Base-by-base conservation (phyloP, 2,888 invertebrate genomes). In the Drosophila dives region DNA sequence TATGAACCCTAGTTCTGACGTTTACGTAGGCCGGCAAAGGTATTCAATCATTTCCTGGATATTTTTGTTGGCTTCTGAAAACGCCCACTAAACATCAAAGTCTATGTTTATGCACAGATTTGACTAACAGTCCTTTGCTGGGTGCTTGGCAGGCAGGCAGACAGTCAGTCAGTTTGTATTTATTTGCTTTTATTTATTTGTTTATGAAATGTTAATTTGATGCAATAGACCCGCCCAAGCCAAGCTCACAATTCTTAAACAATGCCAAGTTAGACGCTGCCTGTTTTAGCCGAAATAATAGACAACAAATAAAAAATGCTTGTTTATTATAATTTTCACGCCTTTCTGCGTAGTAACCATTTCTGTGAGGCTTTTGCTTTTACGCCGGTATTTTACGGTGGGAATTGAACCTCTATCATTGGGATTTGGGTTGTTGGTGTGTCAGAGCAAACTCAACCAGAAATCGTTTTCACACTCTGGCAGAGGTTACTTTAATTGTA, bases 311-410 rank as follows among this genome's bases (percentile, higher is more conserved):
- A 45, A 45, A 23, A 15, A 64, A 34, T 64, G 60, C 65, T 58
- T 55, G 80, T 74, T 76, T 83, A 88, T 86, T 86, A 86, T 80
- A 74, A 83, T 72, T 76, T 86, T 83, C 70, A 83, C 81, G 89
- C 89, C 63, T 76, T 68, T 74, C 86, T 69, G 81, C 61, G 66
- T 72, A 61, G 38, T 53, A 71, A 77, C 83, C 80, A 71, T 63
- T 67, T 26, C 26, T 64, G 50, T 8, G 45, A 23, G 23, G 2
- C 15, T 45, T 4, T 23, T 45, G 20, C 45, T 15, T 23, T 45
- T 59, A 64, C 60, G 55, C 67, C 58, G 12, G n/a, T 15, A 11
- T 11, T 34, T 26, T 42, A 15, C 63, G 61, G 60, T 48, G 60
- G 54, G 54, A 75, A 64, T 69, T 64, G 38, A 70, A 67, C 68